Evolutionary conservation across 2,113 vertebrate species (phyloP), one percentile per base, ranked within the genome.

Genomic region (Sakesphorus luctuosus): DNA sequence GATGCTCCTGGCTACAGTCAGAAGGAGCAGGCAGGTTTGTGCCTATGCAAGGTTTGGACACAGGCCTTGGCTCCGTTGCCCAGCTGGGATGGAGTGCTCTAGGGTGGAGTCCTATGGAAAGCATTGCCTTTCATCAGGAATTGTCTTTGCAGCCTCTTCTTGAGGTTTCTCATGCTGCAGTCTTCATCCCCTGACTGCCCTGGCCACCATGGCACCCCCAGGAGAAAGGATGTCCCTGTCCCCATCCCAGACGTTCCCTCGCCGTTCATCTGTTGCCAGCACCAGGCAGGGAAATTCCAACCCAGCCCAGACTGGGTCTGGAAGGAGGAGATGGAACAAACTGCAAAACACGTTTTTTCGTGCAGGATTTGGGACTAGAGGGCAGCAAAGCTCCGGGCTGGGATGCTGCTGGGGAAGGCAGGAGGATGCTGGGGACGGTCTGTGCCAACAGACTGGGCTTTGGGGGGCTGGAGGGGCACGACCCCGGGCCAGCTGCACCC

Each of bases 381-480:
- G 96, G 96, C 96, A 97, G 94, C 94, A 97, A 59, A 95, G 69
- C 82, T 96, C 82, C 94, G 80, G 80, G 67, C 56, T 18, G 11
- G 74, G 81, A 28, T 9, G 77, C 33, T 76, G 90, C 92, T 43
- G 87, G 59, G 52, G 36, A 26, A 43, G 66, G 78, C 62, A 25
- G 67, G 1, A 10, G 38, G 46, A 24, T 52, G 44, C 43, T 3
- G 61, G 4, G 56, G 35, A 28, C 35, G 25, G 61, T 49, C 84
- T 8, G n/a, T 0, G 0, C 53, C 26, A 50, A 2, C 7, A 23
- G 6, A 14, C 47, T 1, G 24, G 49, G 16, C 2, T 3, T 7
- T 19, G 15, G 26, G 53, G 50, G 35, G 46, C 72, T 58, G 36
- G 25, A 19, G 66, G 71, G 71, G 23, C 25, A 7, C 7, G 1